Conservation (phyloP, 53 echinoderm and acorn worm genomes). For the Patiria pectinifera region DNA sequence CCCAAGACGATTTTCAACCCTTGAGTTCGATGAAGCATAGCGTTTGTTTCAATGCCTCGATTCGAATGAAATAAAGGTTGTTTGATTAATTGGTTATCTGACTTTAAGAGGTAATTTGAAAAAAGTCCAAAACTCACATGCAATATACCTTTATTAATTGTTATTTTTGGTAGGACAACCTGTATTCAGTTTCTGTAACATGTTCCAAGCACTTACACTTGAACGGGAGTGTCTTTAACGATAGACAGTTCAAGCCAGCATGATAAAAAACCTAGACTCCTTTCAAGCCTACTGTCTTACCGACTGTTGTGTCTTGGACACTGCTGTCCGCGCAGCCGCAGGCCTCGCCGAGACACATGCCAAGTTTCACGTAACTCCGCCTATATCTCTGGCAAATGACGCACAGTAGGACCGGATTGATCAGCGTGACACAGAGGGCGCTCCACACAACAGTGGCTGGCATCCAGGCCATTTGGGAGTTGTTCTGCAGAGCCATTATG, state of each 20-base stretch:
- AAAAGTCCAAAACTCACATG: too few species aligned
- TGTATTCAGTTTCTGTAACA: neutral
- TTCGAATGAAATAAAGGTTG: too few species aligned
- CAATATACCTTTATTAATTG: too few species aligned
- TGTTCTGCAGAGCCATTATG: conserved; percentile 63
- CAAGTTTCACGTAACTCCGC: conserved; percentile 66
- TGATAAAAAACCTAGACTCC: neutral
- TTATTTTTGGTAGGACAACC: too few species aligned
- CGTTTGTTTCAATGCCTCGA: too few species aligned
- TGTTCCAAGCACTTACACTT: neutral
- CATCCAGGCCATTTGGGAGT: conserved; percentile 69
- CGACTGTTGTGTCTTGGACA: conserved; percentile 25
- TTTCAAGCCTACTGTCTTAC: conserved; percentile 3
- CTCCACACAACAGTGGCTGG: conserved; percentile 86
- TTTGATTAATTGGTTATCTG: too few species aligned
- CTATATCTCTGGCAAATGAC: conserved; percentile 76
- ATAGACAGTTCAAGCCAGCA: too few species aligned
- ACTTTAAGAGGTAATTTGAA: too few species aligned
- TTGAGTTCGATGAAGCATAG: too few species aligned
- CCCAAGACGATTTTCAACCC: too few species aligned
- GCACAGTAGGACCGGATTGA: conserved; percentile 81
- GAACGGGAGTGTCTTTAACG: too few species aligned
- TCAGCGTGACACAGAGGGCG: conserved; percentile 52
- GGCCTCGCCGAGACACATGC: conserved; percentile 50
- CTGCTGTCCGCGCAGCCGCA: conserved; percentile 67